Percentiles rank a stretch among this genome's conserved stretches.
These are phyloP conservation scores for Choristoneura rosaceana DNA, from an alignment of 2,888 invertebrate species.

Conservation along the genomic window DNA sequence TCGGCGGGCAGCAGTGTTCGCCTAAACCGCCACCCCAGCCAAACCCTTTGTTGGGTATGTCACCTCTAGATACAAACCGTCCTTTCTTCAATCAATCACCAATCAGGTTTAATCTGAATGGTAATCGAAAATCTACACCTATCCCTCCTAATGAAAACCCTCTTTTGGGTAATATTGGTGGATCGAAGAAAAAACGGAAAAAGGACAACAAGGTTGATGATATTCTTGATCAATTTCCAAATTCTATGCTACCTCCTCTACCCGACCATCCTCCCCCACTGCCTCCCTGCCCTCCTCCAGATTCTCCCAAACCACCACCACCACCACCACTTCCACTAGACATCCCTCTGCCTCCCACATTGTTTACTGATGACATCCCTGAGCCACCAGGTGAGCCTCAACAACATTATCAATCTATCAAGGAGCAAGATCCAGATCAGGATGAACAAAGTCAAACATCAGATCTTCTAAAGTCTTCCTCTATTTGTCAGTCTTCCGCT, in stretches of 20 bases:
- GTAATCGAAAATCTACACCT: slow-evolving; percentile 72
- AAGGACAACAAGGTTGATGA: slow-evolving; percentile 85
- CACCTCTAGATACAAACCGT: slow-evolving; percentile 73
- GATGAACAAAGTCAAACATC: slow-evolving; percentile 63
- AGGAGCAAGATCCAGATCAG: slow-evolving; percentile 55
- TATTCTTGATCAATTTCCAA: slow-evolving; percentile 68
- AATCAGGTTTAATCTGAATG: slow-evolving; percentile 80
- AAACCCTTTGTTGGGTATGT: slow-evolving; percentile 75
- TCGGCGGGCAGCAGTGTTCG: slow-evolving; percentile 64
- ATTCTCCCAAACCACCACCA: slow-evolving; percentile 68
- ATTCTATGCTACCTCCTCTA: slow-evolving; percentile 76
- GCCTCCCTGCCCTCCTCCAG: slow-evolving; percentile 82
- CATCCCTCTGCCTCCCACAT: slow-evolving; percentile 77
- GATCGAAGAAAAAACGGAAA: slow-evolving; percentile 91
- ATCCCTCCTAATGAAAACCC: slow-evolving; percentile 74
- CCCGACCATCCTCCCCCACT: slow-evolving; percentile 84
- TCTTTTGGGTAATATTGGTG: slow-evolving; percentile 74
- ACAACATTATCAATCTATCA: slow-evolving; percentile 43
- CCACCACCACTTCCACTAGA: slow-evolving; percentile 65
- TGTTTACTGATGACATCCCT: slow-evolving; percentile 75
- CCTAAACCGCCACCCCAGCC: slow-evolving; percentile 65
- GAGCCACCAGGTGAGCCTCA: slow-evolving; percentile 67
- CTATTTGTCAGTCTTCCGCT: slow-evolving; percentile 66
- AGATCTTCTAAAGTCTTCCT: slow-evolving; percentile 67
- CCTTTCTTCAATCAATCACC: slow-evolving; percentile 78